A percentile compares a stretch with the other conserved stretches of the same genome.
Conservation (phyloP, 2,888 invertebrate genomes). For the Uloborus plumipes region DNA sequence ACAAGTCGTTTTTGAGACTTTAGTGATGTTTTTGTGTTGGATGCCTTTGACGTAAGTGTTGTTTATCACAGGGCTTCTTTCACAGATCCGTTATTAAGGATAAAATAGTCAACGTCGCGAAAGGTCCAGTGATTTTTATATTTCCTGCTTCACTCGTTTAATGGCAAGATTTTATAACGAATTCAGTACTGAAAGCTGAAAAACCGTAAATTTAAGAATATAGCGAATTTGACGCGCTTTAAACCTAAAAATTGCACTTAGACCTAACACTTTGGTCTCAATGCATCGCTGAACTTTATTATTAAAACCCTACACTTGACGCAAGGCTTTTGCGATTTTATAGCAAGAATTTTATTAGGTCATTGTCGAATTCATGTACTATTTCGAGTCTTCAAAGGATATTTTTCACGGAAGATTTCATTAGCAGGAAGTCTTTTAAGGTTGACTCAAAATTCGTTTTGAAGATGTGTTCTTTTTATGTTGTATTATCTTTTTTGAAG, state of each 20-base stretch:
- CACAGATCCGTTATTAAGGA: slow-evolving; percentile 43
- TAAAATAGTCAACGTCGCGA: slow-evolving; percentile 20
- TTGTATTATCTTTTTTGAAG: no score
- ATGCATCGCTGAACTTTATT: slow-evolving; percentile 6
- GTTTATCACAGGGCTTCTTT: slow-evolving; percentile 47
- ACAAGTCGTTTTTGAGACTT: slow-evolving; percentile 44
- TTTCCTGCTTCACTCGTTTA: slow-evolving; percentile 30
- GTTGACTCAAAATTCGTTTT: not conserved
- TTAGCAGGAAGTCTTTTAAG: slow-evolving; percentile 7
- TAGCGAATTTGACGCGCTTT: slow-evolving; percentile 6
- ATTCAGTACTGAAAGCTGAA: slow-evolving; percentile 13
- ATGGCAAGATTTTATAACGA: slow-evolving; percentile 21
- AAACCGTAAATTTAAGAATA: slow-evolving; percentile 32
- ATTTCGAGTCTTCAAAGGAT: slow-evolving; percentile 10
- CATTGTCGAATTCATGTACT: slow-evolving; percentile 13
- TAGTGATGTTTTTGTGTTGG: slow-evolving; percentile 41
- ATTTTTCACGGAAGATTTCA: not conserved
- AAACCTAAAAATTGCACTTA: slow-evolving; percentile 14
- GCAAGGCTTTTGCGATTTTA: slow-evolving; percentile 5
- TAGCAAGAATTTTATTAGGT: slow-evolving; percentile 9
- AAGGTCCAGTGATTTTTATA: slow-evolving; percentile 43
- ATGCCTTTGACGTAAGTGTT: slow-evolving; percentile 34
- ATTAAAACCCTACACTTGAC: not conserved
- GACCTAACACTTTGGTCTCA: slow-evolving; percentile 18
- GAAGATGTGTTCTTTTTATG: not conserved